Evolutionary conservation across 92 coral and sea anemone species (phyloP), one percentile per base, ranked within the genome.

Genomic region (Epizoanthus illoricatus): DNA sequence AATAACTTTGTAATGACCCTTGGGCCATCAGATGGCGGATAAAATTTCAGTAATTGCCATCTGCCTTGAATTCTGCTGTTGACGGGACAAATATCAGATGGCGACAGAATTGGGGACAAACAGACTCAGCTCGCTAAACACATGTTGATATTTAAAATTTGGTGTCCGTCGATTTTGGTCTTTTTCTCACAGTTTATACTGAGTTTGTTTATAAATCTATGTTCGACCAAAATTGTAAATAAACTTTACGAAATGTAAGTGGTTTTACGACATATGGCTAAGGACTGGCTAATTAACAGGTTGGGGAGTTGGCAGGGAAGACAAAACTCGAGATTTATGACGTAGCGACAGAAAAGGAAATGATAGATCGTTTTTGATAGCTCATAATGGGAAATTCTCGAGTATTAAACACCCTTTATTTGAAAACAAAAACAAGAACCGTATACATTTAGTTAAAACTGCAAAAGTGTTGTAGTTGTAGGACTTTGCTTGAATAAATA

Each of bases 281-380:
- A 43, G 21, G 21, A 63, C 36, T 43, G 39, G 47, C 17, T 64
- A 62, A 78, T 62, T 64, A 78, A n/a, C 49, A 23, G 17, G 60
- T 24, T 16, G 40, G 52, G 73, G 59, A 42, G 24, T 64, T 63
- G 82, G 43, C 82, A 62, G 71, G 82, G 28, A 78, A 66, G 21
- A 78, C 82, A 78, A 52, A 63, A 78, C 58, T 63, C 21, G 17
- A 78, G 61, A 78, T 78, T 61, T 41, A 78, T 78, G 82, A 78
- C 60, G 82, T 64, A 43, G 60, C 72, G 71, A 78, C 82, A 78
- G 82, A 78, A 45, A 12, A 78, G 82, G 82, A 78, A 78, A 78
- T 64, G 49, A 69, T 59, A 33, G 21, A 64, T 41, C 56, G 49
- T 64, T 58, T 62, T 20, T 78, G 42, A 64, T 78, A 64, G 59